These are phyloP conservation scores for Antheraea yamamai DNA, from an alignment of 2,888 invertebrate genomes.

Conservation along the genomic window DNA sequence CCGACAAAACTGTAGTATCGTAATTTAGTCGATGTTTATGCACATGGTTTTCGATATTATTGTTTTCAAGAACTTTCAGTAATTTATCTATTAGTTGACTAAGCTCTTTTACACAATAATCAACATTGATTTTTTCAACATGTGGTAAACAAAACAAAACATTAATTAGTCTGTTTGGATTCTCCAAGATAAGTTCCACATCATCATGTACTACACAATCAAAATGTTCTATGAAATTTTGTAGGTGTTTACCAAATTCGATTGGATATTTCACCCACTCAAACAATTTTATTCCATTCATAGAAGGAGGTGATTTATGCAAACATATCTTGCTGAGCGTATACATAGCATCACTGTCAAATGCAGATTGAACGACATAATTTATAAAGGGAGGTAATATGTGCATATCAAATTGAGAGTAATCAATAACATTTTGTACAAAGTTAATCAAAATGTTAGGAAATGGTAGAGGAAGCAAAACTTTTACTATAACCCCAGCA, in stretches of 20 bases:
- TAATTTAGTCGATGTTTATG: conserved; percentile 56
- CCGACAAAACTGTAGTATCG: conserved; percentile 56
- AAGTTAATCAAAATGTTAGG: conserved; percentile 83
- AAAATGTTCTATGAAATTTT: conserved; percentile 65
- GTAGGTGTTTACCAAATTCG: conserved; percentile 75
- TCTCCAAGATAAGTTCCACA: conserved; percentile 59
- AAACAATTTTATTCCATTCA: conserved; percentile 81
- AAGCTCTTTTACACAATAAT: conserved; percentile 51
- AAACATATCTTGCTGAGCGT: conserved; percentile 85
- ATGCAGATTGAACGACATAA: conserved; percentile 78
- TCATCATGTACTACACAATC: conserved; percentile 56
- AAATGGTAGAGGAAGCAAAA: conserved; percentile 81
- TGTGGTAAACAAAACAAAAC: conserved; percentile 82
- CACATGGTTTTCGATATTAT: conserved; percentile 55
- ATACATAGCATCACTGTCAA: conserved; percentile 80
- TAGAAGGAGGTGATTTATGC: conserved; percentile 84
- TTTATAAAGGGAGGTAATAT: conserved; percentile 86
- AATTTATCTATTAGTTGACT: conserved; percentile 61
- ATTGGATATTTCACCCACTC: conserved; percentile 86
- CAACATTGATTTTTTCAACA: conserved; percentile 70
- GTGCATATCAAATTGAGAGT: conserved; percentile 87
- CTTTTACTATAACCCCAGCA: conserved; percentile 85
- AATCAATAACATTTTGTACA: conserved; percentile 84
- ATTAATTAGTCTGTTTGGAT: conserved; percentile 71
- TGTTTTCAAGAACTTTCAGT: conserved; percentile 51